A percentile compares a stretch with the other conserved stretches of the same genome.
phyloP scores from a whole-genome alignment of 2,113 vertebrate species.

The Pseudopodoces humilis region DNA sequence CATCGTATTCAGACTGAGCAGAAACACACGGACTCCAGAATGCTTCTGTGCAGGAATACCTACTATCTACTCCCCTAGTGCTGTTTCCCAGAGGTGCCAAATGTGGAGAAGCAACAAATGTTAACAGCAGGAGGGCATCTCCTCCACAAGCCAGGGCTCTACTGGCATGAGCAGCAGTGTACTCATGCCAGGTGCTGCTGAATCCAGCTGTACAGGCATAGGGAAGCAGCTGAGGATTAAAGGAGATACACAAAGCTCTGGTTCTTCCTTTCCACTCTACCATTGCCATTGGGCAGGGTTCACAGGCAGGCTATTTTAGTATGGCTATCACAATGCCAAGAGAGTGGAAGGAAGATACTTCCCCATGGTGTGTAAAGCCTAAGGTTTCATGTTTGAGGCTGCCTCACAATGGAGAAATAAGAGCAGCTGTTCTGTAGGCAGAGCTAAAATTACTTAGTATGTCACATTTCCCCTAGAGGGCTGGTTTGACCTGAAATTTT shows the following conservation, averaged over 20 bases:
- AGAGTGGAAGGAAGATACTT: neutral
- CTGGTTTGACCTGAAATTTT: slow-evolving; percentile 37
- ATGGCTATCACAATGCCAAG: neutral
- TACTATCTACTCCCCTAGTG: neutral
- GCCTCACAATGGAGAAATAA: neutral
- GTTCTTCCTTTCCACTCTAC: neutral
- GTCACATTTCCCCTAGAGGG: neutral
- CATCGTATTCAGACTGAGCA: accelerated
- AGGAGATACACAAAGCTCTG: neutral
- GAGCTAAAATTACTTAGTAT: neutral
- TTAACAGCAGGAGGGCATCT: neutral
- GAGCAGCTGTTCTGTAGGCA: neutral
- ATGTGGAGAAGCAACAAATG: accelerated
- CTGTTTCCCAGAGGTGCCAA: neutral
- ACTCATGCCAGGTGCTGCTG: neutral
- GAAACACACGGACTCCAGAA: neutral
- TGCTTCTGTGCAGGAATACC: neutral
- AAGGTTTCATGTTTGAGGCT: neutral
- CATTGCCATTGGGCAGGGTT: neutral
- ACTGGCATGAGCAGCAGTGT: accelerated
- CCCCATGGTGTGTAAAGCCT: neutral
- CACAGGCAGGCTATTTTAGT: neutral
- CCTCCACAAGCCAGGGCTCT: neutral
- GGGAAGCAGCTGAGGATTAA: neutral
- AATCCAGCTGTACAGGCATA: neutral